These are phyloP conservation scores for Mesorhabditis spiculigera DNA, from an alignment of 2,888 invertebrate genomes.

Conservation along the genomic window DNA sequence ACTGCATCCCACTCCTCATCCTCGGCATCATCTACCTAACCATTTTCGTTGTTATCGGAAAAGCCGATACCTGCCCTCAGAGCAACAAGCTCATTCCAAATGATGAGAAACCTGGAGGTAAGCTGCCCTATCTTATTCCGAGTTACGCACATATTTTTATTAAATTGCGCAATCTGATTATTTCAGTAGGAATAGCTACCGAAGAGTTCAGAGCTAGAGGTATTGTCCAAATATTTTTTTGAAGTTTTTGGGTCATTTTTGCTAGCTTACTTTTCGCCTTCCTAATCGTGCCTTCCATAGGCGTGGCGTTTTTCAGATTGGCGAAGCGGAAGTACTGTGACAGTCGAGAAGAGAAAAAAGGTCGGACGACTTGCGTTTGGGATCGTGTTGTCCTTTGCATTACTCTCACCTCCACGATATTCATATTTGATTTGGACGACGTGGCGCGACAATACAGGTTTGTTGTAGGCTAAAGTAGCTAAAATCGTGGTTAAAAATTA, in stretches of 20 bases:
- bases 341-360: conserved; percentile 73
- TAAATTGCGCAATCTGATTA: too few species aligned
- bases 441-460: conserved; percentile 49
- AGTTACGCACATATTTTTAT: too few species aligned
- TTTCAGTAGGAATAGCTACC: too few species aligned
- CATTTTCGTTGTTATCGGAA: conserved; percentile 57
- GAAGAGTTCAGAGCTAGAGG: conserved; percentile 2
- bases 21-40: conserved; percentile 60
- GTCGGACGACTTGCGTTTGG: conserved; percentile 85
- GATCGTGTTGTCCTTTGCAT: conserved; percentile 80
- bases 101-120: neutral
- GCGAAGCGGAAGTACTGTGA: conserved; percentile 20
- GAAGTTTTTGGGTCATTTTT: too few species aligned
- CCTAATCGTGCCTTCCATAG: too few species aligned
- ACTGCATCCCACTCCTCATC: conserved; percentile 58
- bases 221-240: neutral
- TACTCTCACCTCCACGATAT: conserved; percentile 85
- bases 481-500: neutral
- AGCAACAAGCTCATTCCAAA: conserved; percentile 4
- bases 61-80: conserved; percentile 21
- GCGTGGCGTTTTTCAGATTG: conserved; percentile 5
- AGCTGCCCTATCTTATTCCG: too few species aligned
- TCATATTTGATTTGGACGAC: conserved; percentile 65
- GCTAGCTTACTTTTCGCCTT: too few species aligned
- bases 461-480: neutral